These are phyloP conservation scores for Brachionus angularis DNA, from an alignment of 1,140 invertebrate species.

Conservation along the genomic window DNA sequence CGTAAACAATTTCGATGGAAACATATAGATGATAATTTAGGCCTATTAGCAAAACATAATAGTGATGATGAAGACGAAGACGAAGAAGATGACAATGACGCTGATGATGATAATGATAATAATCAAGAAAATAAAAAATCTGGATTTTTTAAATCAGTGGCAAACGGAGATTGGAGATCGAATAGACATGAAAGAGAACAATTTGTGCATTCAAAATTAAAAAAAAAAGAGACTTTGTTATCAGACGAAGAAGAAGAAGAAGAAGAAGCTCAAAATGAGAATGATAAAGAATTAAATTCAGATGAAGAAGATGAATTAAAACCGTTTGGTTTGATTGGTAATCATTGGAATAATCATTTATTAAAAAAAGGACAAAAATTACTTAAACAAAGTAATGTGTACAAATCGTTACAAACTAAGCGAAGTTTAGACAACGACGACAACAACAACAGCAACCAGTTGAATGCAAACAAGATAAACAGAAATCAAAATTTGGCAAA, in stretches of 20 bases:
- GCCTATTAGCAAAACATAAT: not conserved
- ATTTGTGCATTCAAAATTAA: conserved; percentile 29
- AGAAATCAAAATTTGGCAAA: no score
- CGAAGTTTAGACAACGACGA: conserved; percentile 3
- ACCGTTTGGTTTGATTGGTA: conserved; percentile 9
- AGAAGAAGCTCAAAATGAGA: not conserved
- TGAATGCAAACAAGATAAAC: no score
- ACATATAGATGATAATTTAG: conserved; percentile 27
- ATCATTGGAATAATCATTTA: conserved; percentile 11
- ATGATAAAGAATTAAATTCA: no score
- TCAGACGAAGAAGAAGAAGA: not conserved
- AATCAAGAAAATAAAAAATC: conserved; percentile 1
- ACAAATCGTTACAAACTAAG: not conserved
- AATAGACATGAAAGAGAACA: conserved; percentile 36
- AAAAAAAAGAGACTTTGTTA: conserved; percentile 31
- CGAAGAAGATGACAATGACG: not conserved
- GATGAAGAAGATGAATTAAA: conserved; percentile 14
- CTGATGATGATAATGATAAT: not conserved
- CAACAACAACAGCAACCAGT: no score
- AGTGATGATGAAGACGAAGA: conserved; percentile 26
- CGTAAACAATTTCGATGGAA: conserved; percentile 43
- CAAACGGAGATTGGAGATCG: conserved; percentile 30
- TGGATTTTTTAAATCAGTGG: conserved; percentile 22
- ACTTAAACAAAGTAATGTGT: not conserved
- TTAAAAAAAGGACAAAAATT: conserved; percentile 32